phyloP scores from a whole-genome alignment of 2,888 invertebrate species.

The Byasa hedistus region DNA sequence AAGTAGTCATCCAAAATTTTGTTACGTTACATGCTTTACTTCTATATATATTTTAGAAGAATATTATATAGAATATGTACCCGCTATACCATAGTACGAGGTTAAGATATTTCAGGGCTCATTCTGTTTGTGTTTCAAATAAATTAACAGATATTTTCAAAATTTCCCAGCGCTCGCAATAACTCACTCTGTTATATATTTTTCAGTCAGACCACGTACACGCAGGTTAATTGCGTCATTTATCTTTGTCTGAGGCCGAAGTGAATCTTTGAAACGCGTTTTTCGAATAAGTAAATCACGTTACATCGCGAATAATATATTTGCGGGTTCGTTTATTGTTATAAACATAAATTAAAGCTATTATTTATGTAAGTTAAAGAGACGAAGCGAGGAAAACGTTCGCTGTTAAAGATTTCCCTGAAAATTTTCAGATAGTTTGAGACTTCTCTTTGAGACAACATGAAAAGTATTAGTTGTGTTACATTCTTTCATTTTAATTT shows the following conservation, averaged over 20 bases:
- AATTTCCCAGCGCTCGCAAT: background rate
- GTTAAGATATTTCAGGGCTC: background rate
- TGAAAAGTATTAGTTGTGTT: too few relatives aligned
- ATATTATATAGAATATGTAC: too few relatives aligned
- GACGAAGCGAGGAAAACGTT: too few relatives aligned
- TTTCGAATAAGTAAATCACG: background rate
- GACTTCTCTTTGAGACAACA: too few relatives aligned
- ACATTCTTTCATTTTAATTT: too few relatives aligned
- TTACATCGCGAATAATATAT: background rate
- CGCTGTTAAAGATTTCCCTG: too few relatives aligned
- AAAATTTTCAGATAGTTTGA: too few relatives aligned
- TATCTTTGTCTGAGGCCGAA: conserved; percentile 1
- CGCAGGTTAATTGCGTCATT: conserved; percentile 7
- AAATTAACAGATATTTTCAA: background rate
- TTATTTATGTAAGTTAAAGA: too few relatives aligned
- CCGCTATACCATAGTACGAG: background rate
- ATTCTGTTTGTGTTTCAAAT: background rate
- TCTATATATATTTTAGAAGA: too few relatives aligned
- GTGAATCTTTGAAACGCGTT: background rate
- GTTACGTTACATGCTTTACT: too few relatives aligned
- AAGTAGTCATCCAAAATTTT: too few relatives aligned
- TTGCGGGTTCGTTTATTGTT: background rate
- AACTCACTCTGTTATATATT: background rate
- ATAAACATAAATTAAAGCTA: too few relatives aligned
- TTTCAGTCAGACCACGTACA: conserved; percentile 2